Conservation (phyloP, 2,113 vertebrate genomes). For the Toxotes chatareus region DNA sequence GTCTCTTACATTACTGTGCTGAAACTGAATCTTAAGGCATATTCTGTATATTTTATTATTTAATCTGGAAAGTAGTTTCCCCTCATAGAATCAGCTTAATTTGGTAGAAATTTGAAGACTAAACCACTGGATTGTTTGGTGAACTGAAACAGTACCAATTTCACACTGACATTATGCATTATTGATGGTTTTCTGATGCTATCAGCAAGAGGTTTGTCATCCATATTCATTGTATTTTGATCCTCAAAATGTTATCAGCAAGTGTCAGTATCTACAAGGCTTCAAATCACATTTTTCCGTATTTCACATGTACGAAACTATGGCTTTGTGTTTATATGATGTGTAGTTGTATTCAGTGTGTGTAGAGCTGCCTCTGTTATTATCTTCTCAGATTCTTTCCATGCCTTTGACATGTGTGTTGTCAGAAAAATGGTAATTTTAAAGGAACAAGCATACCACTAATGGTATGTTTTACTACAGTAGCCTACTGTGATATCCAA, state of each 20-base stretch:
- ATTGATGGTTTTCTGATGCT: constrained; percentile 41
- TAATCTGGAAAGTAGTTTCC: not conserved
- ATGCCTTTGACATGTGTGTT: not conserved
- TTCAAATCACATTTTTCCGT: not conserved
- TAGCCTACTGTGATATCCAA: constrained; percentile 1
- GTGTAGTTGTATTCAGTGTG: not conserved
- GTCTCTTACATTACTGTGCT: not conserved
- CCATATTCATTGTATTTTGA: constrained; percentile 44
- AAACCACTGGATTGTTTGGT: not conserved
- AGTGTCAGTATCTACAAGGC: not conserved
- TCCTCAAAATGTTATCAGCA: constrained; percentile 16
- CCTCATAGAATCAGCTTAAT: not conserved
- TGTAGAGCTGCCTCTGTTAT: not conserved
- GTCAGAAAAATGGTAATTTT: not conserved
- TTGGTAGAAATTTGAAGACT: not conserved
- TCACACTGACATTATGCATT: constrained; percentile 29
- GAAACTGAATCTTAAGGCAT: not conserved
- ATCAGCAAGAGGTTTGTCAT: constrained; percentile 48
- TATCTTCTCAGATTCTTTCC: not conserved
- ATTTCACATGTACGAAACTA: not conserved
- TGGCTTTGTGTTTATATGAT: not conserved
- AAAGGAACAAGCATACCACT: not conserved
- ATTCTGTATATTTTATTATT: not conserved
- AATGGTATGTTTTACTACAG: not conserved
- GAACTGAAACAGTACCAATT: not conserved